Percentiles rank a stretch among this genome's conserved stretches.
phyloP scores from a whole-genome alignment of 2,797 vertebrate species.

The Amazona finschi region DNA sequence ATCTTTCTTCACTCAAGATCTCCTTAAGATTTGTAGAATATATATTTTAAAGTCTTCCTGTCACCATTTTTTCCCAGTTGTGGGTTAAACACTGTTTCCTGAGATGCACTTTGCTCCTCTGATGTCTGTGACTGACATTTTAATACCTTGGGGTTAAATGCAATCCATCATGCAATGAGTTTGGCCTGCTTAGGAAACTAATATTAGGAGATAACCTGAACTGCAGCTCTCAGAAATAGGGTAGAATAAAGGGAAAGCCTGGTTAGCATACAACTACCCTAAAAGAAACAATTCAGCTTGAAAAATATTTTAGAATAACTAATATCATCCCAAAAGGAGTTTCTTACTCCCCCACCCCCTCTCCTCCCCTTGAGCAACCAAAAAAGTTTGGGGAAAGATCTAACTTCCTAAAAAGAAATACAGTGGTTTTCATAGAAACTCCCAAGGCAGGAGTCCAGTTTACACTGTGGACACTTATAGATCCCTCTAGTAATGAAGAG shows the following conservation, averaged over 20 bases:
- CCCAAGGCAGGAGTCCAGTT: not conserved
- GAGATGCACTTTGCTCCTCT: not conserved
- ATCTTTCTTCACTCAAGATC: not conserved
- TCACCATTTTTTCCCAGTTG: not conserved
- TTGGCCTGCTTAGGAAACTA: not conserved
- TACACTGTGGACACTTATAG: accelerated
- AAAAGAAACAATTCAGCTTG: not conserved
- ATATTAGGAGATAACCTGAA: not conserved
- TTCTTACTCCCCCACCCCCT: accelerated
- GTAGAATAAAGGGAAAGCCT: not conserved
- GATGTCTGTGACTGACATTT: not conserved
- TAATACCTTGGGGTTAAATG: not conserved
- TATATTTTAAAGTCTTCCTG: not conserved
- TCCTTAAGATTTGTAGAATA: not conserved
- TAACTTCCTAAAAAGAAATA: not conserved
- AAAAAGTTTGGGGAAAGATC: not conserved
- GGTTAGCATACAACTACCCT: not conserved
- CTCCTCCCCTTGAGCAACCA: not conserved
- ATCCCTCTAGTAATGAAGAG: not conserved
- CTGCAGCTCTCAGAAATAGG: not conserved
- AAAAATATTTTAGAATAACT: not conserved
- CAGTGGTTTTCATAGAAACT: not conserved
- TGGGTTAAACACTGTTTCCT: not conserved
- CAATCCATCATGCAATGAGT: not conserved
- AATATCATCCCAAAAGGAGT: not conserved